Percentiles rank a stretch among this genome's conserved stretches.
phyloP scores from a whole-genome alignment of 2,888 invertebrate genomes.

The Callyntrura sp. region DNA sequence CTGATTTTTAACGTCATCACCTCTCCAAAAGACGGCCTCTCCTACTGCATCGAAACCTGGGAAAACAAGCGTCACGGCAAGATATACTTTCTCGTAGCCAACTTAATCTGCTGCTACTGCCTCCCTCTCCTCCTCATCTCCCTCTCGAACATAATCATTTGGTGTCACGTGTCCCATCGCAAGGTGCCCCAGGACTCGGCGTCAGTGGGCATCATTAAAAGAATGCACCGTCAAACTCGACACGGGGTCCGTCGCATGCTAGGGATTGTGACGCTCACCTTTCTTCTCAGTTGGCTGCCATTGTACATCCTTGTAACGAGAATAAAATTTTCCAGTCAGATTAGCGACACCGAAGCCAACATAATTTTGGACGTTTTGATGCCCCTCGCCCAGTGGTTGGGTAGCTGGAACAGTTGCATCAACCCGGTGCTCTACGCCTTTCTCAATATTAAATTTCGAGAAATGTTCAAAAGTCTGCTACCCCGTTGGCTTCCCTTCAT shows the following conservation, averaged over 20 bases:
- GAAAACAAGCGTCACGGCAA: constrained; percentile 93
- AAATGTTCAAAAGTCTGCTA: constrained; percentile 88
- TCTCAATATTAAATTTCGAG: constrained; percentile 97
- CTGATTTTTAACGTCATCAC: constrained; percentile 84
- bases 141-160: constrained; percentile 96
- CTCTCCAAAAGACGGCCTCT: constrained; percentile 85
- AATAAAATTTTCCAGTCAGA: constrained; percentile 90
- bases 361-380: constrained; percentile 91
- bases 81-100: constrained; percentile 94
- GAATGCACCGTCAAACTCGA: constrained; percentile 95
- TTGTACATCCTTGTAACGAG: constrained; percentile 95
- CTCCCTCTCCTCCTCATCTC: constrained; percentile 96
- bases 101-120: constrained; percentile 95
- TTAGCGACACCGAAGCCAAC: constrained; percentile 90
- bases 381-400: constrained; percentile 96
- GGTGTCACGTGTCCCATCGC: constrained; percentile 95
- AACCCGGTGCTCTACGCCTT: constrained; percentile 98
- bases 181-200: constrained; percentile 90
- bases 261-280: constrained; percentile 95
- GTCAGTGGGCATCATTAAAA: constrained; percentile 85
- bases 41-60: constrained; percentile 94
- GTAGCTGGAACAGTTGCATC: constrained; percentile 97
- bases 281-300: constrained; percentile 97
- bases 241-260: constrained; percentile 98
- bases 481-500: constrained; percentile 36